Evolutionary conservation across 2,888 invertebrate genomes (phyloP), one percentile per base, ranked within the genome.

Genomic region (Chalcosyrphus nemorum): DNA sequence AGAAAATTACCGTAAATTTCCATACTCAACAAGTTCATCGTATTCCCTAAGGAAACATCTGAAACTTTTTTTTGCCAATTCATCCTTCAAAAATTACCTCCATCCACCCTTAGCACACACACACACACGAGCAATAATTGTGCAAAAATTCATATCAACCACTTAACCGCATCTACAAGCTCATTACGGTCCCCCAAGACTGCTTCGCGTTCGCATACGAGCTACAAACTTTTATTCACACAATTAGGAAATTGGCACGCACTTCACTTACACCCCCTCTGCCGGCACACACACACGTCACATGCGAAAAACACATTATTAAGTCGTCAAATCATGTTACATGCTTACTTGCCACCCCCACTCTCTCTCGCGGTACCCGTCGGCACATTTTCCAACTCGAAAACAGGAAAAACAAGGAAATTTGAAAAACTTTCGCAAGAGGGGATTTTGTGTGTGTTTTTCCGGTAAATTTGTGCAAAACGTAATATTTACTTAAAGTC

Each of bases 221-320:
- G 59, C 35, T 32, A 65, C 76, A 76, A n/a, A 71, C 57, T 71
- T 76, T 81, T 81, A 81, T 76, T 81, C 81, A 81, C 81, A 81
- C 81, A 81, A 81, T 81, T 81, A 76, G 71, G 71, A 76, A 81
- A 81, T 81, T 81, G 81, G 81, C 81, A 81, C 81, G 81, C 81
- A 81, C 76, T 81, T 71, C 47, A 74, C 24, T 54, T 35, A 32
- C 35, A 24, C 0, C 63, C 32, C 50, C 27, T 50, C 32, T 32
- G 35, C 59, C 17, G 11, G 24, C 35, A 24, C 15, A 63, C 74
- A 54, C 56, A 27, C 75, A 75, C 47, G 21, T 72, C 75, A 75
- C 81, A 81, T 81, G 81, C 81, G 76, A 76, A 70, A 57, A 70
- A 61, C 43, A 59, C 81, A 76, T 81, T 81, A 81, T 71, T 70